Evolutionary conservation across 2,888 invertebrate species (phyloP).

Genomic region (Chloroclystis v-ata): DNA sequence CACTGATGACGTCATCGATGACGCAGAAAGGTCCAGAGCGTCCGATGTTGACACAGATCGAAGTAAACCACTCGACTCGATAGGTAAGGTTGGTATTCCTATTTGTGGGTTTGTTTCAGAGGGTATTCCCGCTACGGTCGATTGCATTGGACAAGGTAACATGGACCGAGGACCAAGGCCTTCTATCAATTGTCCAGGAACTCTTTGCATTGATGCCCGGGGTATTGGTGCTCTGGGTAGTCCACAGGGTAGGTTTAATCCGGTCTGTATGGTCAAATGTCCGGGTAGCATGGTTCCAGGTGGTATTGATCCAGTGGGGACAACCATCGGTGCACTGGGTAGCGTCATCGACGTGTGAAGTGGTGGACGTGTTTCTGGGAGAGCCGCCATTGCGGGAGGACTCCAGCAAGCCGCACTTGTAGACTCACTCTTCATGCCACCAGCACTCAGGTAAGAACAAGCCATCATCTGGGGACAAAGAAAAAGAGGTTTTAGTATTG

Average conservation of each 20-base stretch:
- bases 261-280: conserved; percentile 3
- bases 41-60: conserved; percentile 32
- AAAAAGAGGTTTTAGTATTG: background rate
- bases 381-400: conserved; percentile 44
- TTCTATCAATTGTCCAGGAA: background rate
- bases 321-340: conserved; percentile 8
- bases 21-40: conserved; percentile 59
- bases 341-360: background rate
- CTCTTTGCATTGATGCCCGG: background rate
- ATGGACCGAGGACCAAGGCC: too few relatives aligned
- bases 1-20: conserved; percentile 30
- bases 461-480: conserved; percentile 73
- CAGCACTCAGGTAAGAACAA: conserved; percentile 70
- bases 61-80: conserved; percentile 4
- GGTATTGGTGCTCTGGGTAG: conserved; percentile 8
- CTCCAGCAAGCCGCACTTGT: conserved; percentile 61
- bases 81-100: conserved; percentile 17
- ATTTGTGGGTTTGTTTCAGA: conserved; percentile 1
- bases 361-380: conserved; percentile 6
- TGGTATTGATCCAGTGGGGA: conserved; percentile 4
- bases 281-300: background rate
- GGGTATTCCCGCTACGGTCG: background rate
- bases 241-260: background rate
- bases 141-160: too few relatives aligned
- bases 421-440: conserved; percentile 50